Evolutionary conservation across 1,140 invertebrate genomes (phyloP).

Genomic region (Rhynchophorus ferrugineus): DNA sequence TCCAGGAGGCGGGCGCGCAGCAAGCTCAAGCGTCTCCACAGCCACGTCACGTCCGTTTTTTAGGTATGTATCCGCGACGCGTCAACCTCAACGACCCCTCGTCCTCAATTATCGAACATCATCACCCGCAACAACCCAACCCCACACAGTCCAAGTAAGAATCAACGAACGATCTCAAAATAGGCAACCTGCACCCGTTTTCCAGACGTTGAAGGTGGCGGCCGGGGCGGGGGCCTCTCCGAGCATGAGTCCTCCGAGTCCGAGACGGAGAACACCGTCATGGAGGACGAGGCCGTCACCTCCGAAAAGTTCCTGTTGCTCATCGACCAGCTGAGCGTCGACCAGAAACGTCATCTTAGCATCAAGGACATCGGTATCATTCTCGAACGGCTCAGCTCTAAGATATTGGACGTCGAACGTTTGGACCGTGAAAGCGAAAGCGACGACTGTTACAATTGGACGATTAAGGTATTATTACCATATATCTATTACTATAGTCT

Average conservation of each 20-base stretch:
- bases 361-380: slow-evolving; percentile 95
- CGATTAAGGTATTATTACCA: slow-evolving; percentile 60
- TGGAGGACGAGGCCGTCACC: slow-evolving; percentile 80
- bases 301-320: slow-evolving; percentile 86
- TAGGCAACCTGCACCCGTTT: slow-evolving; percentile 22
- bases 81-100: too few relatives aligned
- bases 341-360: slow-evolving; percentile 82
- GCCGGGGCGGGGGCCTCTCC: slow-evolving; percentile 42
- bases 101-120: too few relatives aligned
- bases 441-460: slow-evolving; percentile 90
- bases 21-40: slow-evolving; percentile 53
- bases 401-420: slow-evolving; percentile 87
- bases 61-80: slow-evolving; percentile 31
- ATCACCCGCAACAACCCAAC: neutral
- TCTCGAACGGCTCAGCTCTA: slow-evolving; percentile 81
- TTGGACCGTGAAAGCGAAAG: slow-evolving; percentile 84
- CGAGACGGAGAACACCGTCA: slow-evolving; percentile 85
- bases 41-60: slow-evolving; percentile 62
- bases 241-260: slow-evolving; percentile 83
- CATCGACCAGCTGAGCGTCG: slow-evolving; percentile 84
- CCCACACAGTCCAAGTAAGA: neutral
- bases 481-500: neutral
- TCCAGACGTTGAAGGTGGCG: slow-evolving; percentile 54
- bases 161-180: slow-evolving; percentile 19
- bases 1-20: slow-evolving; percentile 63